These are phyloP conservation scores for Scarus forsteni DNA, from an alignment of 2,797 vertebrate species.

Conservation along the genomic window DNA sequence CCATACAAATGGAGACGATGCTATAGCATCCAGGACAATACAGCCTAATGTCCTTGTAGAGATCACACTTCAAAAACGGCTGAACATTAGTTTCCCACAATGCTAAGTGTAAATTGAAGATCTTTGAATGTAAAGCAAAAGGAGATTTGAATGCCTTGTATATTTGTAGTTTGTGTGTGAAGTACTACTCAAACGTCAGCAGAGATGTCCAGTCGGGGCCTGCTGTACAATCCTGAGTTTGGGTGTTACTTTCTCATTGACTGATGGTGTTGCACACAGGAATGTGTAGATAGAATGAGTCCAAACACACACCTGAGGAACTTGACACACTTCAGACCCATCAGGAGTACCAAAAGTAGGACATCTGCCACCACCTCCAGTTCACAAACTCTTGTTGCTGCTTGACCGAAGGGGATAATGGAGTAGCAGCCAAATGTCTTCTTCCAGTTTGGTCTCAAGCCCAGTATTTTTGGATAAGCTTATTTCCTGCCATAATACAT, in stretches of 20 bases:
- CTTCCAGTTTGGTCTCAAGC: not conserved
- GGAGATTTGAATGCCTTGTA: not conserved
- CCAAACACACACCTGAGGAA: conserved; percentile 21
- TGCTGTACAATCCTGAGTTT: not conserved
- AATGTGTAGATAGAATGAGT: conserved; percentile 23
- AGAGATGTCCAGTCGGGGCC: not conserved
- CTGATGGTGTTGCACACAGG: not conserved
- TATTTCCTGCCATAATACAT: not conserved
- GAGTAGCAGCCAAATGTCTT: not conserved
- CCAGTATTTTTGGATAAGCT: not conserved
- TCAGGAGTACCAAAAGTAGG: not conserved
- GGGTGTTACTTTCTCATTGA: not conserved
- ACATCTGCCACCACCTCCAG: not conserved
- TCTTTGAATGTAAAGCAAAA: not conserved
- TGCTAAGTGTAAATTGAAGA: not conserved
- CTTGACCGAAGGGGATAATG: not conserved
- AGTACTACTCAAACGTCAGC: not conserved
- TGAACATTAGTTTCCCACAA: not conserved
- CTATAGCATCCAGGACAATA: not conserved
- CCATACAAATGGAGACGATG: not conserved
- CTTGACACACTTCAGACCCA: not conserved
- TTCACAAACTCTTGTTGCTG: not conserved
- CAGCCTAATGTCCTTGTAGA: not conserved
- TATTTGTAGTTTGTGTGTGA: not conserved
- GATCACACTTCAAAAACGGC: not conserved